Conservation (phyloP, 2,888 invertebrate species). For the Crepidodera aurea region DNA sequence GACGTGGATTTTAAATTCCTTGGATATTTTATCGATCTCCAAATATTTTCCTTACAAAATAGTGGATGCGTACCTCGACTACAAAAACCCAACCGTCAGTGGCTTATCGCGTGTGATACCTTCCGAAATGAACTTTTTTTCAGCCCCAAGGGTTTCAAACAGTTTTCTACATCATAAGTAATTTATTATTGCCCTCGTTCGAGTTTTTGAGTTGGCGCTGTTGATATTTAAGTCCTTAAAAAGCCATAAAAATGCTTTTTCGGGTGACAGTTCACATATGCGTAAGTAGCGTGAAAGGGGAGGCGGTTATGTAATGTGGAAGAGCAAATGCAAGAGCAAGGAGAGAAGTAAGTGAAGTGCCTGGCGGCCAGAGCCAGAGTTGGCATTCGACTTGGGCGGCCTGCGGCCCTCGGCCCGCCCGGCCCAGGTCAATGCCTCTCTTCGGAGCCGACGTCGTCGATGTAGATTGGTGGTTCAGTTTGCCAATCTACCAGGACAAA, state of each 20-base stretch:
- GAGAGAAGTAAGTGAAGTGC: not conserved
- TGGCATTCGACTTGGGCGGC: constrained; percentile 51
- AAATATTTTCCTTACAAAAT: too few species aligned
- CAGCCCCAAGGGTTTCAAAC: too few species aligned
- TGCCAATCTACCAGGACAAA: not conserved
- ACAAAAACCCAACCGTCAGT: too few species aligned
- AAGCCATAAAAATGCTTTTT: constrained; percentile 6
- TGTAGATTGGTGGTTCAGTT: not conserved
- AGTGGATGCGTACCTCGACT: too few species aligned
- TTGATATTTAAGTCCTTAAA: constrained; percentile 3
- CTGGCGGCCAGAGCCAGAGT: constrained; percentile 31
- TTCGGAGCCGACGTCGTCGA: constrained; percentile 28
- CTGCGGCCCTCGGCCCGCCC: constrained; percentile 38
- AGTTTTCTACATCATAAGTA: not conserved
- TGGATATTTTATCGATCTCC: too few species aligned
- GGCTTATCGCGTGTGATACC: too few species aligned
- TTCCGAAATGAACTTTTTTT: too few species aligned
- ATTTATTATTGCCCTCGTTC: not conserved
- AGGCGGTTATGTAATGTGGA: constrained; percentile 8
- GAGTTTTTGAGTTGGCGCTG: not conserved
- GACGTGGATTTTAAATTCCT: too few species aligned
- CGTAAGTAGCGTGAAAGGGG: constrained; percentile 11
- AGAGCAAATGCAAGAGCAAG: constrained; percentile 1
- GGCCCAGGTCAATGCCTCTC: constrained; percentile 48
- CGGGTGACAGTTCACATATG: constrained; percentile 9